Conservation (phyloP, 2,888 invertebrate species). For the Empis stercorea region DNA sequence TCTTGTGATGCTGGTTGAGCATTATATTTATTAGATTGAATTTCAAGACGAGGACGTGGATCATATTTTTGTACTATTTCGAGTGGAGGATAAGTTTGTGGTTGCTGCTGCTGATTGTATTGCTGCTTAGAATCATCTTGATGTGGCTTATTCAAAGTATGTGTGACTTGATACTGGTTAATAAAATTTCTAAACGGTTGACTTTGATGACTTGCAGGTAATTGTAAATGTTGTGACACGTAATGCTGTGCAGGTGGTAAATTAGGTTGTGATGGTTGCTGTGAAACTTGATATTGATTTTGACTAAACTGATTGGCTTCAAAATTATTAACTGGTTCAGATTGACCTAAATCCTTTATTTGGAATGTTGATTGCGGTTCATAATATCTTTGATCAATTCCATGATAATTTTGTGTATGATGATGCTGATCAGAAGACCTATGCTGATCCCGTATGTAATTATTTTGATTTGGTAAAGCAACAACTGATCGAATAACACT, state of each 20-base stretch:
- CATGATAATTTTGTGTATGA: background rate
- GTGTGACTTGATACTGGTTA: conserved; percentile 20
- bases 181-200: conserved; percentile 16
- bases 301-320: background rate
- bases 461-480: conserved; percentile 32
- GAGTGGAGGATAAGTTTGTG: conserved; percentile 16
- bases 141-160: conserved; percentile 8
- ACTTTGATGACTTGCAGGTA: conserved; percentile 7
- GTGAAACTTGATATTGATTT: conserved; percentile 1
- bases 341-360: conserved; percentile 8
- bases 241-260: background rate
- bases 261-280: conserved; percentile 3
- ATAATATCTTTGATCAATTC: conserved; percentile 6
- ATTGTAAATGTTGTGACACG: conserved; percentile 6
- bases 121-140: conserved; percentile 3
- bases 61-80: background rate
- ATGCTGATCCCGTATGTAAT: conserved; percentile 5
- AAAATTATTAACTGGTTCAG: background rate
- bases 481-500: conserved; percentile 52
- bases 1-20: conserved; percentile 8
- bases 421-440: conserved; percentile 3
- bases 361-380: conserved; percentile 15
- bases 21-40: conserved; percentile 6
- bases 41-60: conserved; percentile 7
- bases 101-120: conserved; percentile 12